phyloP scores from a whole-genome alignment of 92 coral and sea anemone genomes.

The Scolanthus callimorphus region DNA sequence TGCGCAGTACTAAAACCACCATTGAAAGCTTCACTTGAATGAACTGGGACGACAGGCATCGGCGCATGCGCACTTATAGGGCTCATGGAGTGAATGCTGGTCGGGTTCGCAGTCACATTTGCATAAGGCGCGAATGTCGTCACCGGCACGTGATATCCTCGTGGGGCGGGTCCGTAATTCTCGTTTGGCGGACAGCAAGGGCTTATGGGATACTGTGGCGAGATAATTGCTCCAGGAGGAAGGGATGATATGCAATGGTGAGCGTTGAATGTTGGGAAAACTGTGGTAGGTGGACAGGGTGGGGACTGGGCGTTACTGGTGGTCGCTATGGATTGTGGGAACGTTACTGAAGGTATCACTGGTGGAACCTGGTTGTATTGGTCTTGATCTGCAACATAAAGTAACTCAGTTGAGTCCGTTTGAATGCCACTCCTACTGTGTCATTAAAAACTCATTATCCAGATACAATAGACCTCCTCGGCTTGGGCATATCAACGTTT shows the following conservation, averaged over 20 bases:
- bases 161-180: conserved; percentile 60
- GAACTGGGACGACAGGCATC: conserved; percentile 61
- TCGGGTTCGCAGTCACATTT: conserved; percentile 47
- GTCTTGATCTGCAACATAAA: conserved; percentile 16
- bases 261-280: conserved; percentile 46
- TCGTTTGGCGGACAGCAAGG: conserved; percentile 72
- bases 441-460: neutral
- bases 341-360: conserved; percentile 35
- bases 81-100: conserved; percentile 35
- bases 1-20: conserved; percentile 24
- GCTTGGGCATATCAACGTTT: too few species aligned
- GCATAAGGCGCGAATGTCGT: conserved; percentile 58
- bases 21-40: conserved; percentile 32
- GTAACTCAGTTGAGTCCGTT: neutral
- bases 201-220: conserved; percentile 68
- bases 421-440: too few species aligned
- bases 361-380: conserved; percentile 45
- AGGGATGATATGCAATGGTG: conserved; percentile 60
- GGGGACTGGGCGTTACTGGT: conserved; percentile 5
- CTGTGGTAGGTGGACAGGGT: conserved; percentile 22
- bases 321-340: conserved; percentile 11
- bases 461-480: too few species aligned
- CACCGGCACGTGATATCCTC: conserved; percentile 52
- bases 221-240: conserved; percentile 52
- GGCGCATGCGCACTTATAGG: conserved; percentile 38